phyloP scores from a whole-genome alignment of 2,888 invertebrate genomes.

The Platynereis dumerilii region DNA sequence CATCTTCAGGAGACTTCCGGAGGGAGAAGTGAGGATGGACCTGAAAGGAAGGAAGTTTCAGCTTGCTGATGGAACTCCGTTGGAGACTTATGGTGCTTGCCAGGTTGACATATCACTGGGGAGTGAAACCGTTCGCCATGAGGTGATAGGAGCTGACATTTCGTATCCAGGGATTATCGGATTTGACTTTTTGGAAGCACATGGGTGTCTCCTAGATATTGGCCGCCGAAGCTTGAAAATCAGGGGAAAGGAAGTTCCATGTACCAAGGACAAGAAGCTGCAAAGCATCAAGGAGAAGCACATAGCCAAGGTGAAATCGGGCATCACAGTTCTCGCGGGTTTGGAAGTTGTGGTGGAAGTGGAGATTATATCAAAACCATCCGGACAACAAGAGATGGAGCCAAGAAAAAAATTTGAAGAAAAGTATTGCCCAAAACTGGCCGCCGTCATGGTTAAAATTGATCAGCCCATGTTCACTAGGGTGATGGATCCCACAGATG shows the following conservation, averaged over 20 bases:
- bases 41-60: not conserved
- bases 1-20: not conserved
- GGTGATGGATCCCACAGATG: too few relatives aligned
- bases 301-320: too few relatives aligned
- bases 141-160: not conserved
- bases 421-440: too few relatives aligned
- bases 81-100: not conserved
- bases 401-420: too few relatives aligned
- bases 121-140: not conserved
- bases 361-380: not conserved
- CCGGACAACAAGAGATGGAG: too few relatives aligned
- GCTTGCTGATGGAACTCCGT: constrained; percentile 1
- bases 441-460: too few relatives aligned
- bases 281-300: too few relatives aligned
- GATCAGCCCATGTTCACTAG: too few relatives aligned
- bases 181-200: constrained; percentile 1
- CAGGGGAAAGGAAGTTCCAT: not conserved
- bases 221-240: not conserved
- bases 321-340: too few relatives aligned
- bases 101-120: constrained; percentile 1
- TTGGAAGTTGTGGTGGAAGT: too few relatives aligned
- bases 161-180: not conserved
- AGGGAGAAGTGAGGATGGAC: not conserved
- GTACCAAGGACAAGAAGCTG: not conserved
- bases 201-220: not conserved